Base-by-base conservation (phyloP, 2,113 vertebrate species). In the Salvelinus alpinus region DNA sequence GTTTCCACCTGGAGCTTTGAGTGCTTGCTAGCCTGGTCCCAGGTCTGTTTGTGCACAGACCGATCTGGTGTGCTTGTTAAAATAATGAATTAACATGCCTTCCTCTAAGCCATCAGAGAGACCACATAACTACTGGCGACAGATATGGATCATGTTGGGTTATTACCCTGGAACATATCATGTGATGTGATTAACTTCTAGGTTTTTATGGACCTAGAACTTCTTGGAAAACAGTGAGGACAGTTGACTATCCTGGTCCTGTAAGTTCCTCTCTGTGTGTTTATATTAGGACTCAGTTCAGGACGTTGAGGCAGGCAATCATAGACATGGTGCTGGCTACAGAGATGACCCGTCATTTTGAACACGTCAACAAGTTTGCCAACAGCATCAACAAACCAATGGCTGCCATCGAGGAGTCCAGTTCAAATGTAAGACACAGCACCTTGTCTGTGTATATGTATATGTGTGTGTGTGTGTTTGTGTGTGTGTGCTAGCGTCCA, bases 241-340 rank as follows among this genome's bases (percentile, higher is more conserved):
- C 16, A 54, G 51, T 54, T 54, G 51, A 18, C 51, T 54, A 54
- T 62, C 18, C 59, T 16, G 59, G 59, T 62, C 59, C n/a, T n/a
- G n/a, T 22, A 24, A 22, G 13, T n/a, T 2, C n/a, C 2, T 47
- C 68, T 47, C 34, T 70, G 44, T 70, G 38, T 11, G 68, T 70
- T 14, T 38, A 16, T 68, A n/a, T 38, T 20, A 99, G 97, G 92
- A 97, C 93, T 80, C 95, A 96, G 91, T 99, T 97, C 85, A 91
- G 97, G 64, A 96, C 95, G 0, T 86, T 99, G 82, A 95, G 97
- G 22, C 97, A 99, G 82, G 95, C 96, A 74, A 96, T 98, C 81
- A 99, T 99, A 68, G 97, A 99, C 89, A 99, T 99, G 97, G 97
- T 99, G 82, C 90, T 99, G 87, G 97, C 97, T 76, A 99, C 97